Conservation (phyloP, 1,140 invertebrate species). For the Brachionus paranguensis region DNA sequence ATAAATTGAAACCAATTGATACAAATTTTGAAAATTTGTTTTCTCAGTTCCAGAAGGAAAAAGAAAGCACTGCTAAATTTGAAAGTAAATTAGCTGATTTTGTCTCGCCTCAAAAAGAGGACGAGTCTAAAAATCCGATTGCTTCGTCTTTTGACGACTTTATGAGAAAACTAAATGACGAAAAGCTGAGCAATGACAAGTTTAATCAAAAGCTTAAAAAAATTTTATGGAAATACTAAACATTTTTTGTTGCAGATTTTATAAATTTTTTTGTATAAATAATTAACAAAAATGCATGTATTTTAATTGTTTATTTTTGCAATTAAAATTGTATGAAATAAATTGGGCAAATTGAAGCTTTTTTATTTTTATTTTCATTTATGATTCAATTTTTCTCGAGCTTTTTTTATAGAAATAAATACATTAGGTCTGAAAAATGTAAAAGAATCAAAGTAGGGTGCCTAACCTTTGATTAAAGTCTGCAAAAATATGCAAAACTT, state of each 20-base stretch:
- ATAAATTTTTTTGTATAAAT: not conserved
- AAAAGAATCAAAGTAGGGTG: too few species aligned
- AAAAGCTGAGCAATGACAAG: not conserved
- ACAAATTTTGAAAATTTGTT: not conserved
- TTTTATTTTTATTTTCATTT: too few species aligned
- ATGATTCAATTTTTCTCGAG: too few species aligned
- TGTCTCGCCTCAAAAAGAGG: not conserved
- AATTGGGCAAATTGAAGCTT: too few species aligned
- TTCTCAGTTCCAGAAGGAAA: not conserved
- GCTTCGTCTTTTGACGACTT: not conserved
- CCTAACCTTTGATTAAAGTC: too few species aligned
- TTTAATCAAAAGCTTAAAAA: not conserved
- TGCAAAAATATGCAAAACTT: too few species aligned
- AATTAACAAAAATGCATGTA: not conserved
- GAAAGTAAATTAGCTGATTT: not conserved
- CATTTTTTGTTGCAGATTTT: not conserved
- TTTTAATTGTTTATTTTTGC: not conserved
- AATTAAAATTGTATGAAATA: not conserved
- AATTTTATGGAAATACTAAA: not conserved
- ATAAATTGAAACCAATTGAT: not conserved
- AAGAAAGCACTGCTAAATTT: not conserved
- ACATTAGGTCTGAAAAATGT: too few species aligned
- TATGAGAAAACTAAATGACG: constrained; percentile 9
- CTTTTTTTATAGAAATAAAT: too few species aligned
- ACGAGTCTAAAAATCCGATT: not conserved